Evolutionary conservation across 2,888 invertebrate species (phyloP), one percentile per base, ranked within the genome.

Genomic region (Linhomoeus sp.): DNA sequence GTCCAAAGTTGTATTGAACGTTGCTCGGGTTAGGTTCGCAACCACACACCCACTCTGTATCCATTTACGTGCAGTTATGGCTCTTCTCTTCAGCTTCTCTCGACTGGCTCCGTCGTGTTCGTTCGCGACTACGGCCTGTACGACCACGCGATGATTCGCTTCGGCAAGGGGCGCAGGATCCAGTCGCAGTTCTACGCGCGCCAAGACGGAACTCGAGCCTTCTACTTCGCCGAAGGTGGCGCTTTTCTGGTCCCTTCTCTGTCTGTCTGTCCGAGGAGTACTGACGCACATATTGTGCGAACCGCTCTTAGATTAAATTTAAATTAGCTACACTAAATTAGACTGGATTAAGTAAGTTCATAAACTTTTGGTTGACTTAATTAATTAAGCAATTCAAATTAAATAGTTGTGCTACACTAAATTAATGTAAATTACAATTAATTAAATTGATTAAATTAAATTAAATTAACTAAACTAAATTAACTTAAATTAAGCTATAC

Each of bases 111-210:
- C 1, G 64, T 80, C 35, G 64, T 94, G 1, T 67, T 94, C 20
- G 80, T 94, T 55, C 70, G 94, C 51, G 94, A 94, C 67, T 97
- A 94, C 67, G 94, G 87, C 0, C 70, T 85, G 0, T 81, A 87
- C 61, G 94, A 94, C 65, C 85, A 92, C 80, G 85, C 94, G 0
- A 90, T 92, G 71, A 63, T 94, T 44, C 73, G 94, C 35, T 97
- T 97, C 64, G 81, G 83, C 51, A 77, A 85, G 0, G 90, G 88
- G 0, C 79, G 84, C 62, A 90, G 92, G 67, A 41, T 35, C 26
- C 2, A n/a, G 47, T 59, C 38, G 14, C 9, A 25, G 9, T 81
- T 88, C 57, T 97, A 94, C 64, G 81, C 86, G 74, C 71, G 94
- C 20, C 92, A 92, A 66, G 94, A 97, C 75, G 90, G 90, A 1